phyloP scores from a whole-genome alignment of 2,888 invertebrate genomes.

The Orthosia incerta region DNA sequence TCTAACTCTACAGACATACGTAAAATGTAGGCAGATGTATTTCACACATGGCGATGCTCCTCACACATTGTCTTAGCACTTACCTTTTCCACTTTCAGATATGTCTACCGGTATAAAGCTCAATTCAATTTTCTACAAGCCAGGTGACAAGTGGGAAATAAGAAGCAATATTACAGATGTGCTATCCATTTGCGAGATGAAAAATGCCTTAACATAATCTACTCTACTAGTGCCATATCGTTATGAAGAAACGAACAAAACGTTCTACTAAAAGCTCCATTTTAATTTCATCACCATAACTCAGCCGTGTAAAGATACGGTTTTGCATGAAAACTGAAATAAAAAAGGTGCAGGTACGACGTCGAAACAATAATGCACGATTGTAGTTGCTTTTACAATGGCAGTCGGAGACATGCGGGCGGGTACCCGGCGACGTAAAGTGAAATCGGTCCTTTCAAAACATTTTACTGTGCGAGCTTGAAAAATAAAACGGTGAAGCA shows the following conservation, averaged over 20 bases:
- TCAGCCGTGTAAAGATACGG: conserved; percentile 85
- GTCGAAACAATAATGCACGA: conserved; percentile 89
- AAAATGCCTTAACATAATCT: conserved; percentile 71
- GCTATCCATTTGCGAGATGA: conserved; percentile 69
- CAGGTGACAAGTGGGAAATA: conserved; percentile 44
- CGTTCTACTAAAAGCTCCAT: conserved; percentile 80
- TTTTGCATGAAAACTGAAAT: conserved; percentile 84
- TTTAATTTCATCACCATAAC: conserved; percentile 89
- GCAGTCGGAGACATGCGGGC: conserved; percentile 84
- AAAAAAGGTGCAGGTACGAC: conserved; percentile 84
- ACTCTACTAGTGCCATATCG: conserved; percentile 69
- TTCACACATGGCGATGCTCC: neutral
- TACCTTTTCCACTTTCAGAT: conserved; percentile 12
- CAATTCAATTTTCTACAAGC: conserved; percentile 42
- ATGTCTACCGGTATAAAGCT: conserved; percentile 16
- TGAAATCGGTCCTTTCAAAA: conserved; percentile 91
- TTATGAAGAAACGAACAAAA: conserved; percentile 74
- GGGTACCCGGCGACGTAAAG: conserved; percentile 80
- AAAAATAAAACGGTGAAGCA: conserved; percentile 85
- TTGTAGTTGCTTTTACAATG: conserved; percentile 89
- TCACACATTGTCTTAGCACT: conserved; percentile 9
- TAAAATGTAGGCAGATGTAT: neutral
- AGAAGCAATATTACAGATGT: conserved; percentile 44
- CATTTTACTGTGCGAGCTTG: conserved; percentile 86
- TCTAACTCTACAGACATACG: neutral